Evolutionary conservation across 2,888 invertebrate genomes (phyloP).

Genomic region (Apantesis nais): DNA sequence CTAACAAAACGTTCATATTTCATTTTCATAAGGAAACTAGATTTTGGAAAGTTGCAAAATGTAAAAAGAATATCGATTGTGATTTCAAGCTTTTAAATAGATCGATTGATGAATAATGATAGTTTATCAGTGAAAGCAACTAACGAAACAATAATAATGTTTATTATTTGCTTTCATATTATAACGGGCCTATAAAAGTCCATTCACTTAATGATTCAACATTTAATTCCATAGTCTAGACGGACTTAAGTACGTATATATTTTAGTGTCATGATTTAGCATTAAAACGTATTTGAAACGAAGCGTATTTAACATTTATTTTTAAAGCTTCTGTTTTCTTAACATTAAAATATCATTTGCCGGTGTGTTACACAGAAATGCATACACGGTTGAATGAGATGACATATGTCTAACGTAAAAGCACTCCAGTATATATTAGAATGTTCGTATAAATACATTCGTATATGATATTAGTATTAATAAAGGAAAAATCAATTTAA

Average conservation of each 20-base stretch:
- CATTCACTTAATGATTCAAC: conserved; percentile 30
- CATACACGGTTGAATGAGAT: too few species aligned
- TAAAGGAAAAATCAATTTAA: neutral
- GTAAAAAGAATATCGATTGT: neutral
- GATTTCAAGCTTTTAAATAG: conserved; percentile 18
- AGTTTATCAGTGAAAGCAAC: conserved; percentile 45
- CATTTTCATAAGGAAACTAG: neutral
- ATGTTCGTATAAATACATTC: neutral
- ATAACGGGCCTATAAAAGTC: conserved; percentile 27
- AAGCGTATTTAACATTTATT: neutral
- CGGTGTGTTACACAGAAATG: neutral
- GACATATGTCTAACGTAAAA: neutral
- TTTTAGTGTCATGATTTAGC: conserved; percentile 14
- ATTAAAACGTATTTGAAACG: conserved; percentile 4
- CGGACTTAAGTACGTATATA: conserved; percentile 8
- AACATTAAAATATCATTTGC: neutral
- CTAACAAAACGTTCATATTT: neutral
- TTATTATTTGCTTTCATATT: conserved; percentile 50
- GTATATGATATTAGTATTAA: neutral
- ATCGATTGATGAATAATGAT: conserved; percentile 23
- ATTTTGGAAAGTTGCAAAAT: neutral
- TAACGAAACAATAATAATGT: conserved; percentile 28
- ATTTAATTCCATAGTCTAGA: conserved; percentile 26
- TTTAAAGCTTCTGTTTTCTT: neutral
- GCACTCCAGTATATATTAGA: neutral